Conservation (phyloP, 1,140 invertebrate genomes). For the Uloborus diversus region DNA sequence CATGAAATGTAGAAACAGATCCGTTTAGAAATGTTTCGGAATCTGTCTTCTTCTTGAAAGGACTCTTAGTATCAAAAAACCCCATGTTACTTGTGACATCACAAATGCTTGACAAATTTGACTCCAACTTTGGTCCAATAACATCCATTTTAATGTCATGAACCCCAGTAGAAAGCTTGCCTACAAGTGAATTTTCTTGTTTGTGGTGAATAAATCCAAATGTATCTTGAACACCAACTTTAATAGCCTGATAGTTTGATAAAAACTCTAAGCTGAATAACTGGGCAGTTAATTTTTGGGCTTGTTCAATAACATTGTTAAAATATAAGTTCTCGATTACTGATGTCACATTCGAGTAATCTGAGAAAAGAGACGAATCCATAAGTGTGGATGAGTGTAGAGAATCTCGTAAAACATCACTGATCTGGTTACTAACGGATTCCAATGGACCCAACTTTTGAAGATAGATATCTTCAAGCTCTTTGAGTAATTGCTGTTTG, state of each 20-base stretch:
- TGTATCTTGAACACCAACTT: constrained; percentile 88
- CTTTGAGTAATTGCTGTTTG: constrained; percentile 90
- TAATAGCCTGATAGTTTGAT: constrained; percentile 94
- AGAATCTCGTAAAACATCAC: constrained; percentile 92
- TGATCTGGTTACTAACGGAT: constrained; percentile 88
- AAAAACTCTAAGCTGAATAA: constrained; percentile 91
- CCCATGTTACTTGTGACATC: not conserved
- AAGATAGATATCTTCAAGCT: constrained; percentile 91
- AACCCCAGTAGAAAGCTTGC: constrained; percentile 68
- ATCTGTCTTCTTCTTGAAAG: constrained; percentile 76
- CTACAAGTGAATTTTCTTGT: not conserved
- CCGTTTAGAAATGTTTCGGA: not conserved
- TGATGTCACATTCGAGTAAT: constrained; percentile 93
- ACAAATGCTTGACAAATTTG: not conserved
- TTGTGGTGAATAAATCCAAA: constrained; percentile 89
- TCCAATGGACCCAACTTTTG: constrained; percentile 86
- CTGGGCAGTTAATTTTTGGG: constrained; percentile 79
- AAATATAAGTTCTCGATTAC: constrained; percentile 85
- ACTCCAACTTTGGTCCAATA: constrained; percentile 77
- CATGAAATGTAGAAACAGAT: not conserved
- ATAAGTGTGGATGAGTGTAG: constrained; percentile 93
- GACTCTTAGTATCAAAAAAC: constrained; percentile 79
- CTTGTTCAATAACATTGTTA: constrained; percentile 82
- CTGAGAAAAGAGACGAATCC: constrained; percentile 85
- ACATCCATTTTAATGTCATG: constrained; percentile 69